These are phyloP conservation scores for Adoxophyes honmai DNA, from an alignment of 1,140 invertebrate genomes.

Conservation along the genomic window DNA sequence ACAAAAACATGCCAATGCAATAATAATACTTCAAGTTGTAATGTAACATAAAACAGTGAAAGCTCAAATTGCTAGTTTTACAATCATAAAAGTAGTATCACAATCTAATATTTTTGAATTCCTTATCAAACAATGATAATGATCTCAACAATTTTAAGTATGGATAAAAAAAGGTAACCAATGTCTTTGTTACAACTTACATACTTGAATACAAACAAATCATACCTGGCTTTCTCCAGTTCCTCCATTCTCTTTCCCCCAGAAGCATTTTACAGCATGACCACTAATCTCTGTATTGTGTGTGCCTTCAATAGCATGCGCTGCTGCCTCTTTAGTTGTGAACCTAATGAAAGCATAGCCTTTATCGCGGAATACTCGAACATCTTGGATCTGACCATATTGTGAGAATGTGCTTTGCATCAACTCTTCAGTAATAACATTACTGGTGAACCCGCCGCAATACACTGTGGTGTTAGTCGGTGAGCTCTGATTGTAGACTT, in stretches of 20 bases:
- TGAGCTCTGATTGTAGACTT: conserved; percentile 97
- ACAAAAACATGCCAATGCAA: no score
- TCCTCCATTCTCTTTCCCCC: conserved; percentile 93
- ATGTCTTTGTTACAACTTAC: no score
- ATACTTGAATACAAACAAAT: conserved; percentile 15
- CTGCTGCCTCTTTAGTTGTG: conserved; percentile 97
- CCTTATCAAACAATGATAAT: no score
- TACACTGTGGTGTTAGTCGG: conserved; percentile 99
- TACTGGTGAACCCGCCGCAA: conserved; percentile 96
- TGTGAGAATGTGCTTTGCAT: conserved; percentile 96
- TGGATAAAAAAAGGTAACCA: no score
- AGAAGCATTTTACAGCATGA: conserved; percentile 98
- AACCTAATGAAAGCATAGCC: conserved; percentile 99
- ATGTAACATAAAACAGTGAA: no score
- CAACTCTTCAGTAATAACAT: conserved; percentile 95
- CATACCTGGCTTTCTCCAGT: conserved; percentile 67
- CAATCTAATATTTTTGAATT: no score
- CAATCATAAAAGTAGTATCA: no score
- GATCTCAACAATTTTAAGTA: no score
- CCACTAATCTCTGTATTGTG: conserved; percentile 98
- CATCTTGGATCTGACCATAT: conserved; percentile 97
- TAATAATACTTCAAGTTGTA: no score
- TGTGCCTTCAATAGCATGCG: conserved; percentile 96
- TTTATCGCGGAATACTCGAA: conserved; percentile 99
- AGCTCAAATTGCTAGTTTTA: no score